Percentiles rank a stretch among this genome's conserved stretches.
phyloP scores from a whole-genome alignment of 2,113 vertebrate genomes.

The Uria aalge region DNA sequence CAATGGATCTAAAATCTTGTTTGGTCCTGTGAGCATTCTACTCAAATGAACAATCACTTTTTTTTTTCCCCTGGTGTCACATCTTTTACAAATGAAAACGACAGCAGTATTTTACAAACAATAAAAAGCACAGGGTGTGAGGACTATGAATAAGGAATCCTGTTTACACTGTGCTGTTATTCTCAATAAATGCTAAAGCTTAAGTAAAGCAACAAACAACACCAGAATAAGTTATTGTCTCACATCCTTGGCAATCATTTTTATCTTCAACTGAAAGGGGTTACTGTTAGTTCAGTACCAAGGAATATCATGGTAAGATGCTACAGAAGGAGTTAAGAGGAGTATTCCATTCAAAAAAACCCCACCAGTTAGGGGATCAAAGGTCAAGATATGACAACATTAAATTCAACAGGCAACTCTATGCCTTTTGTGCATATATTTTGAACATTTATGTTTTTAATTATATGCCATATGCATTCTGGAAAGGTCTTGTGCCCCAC shows the following conservation, averaged over 20 bases:
- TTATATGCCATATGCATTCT: not conserved
- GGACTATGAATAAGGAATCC: not conserved
- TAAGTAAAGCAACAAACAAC: not conserved
- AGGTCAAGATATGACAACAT: not conserved
- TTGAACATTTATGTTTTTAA: not conserved
- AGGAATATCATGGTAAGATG: not conserved
- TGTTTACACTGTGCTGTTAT: not conserved
- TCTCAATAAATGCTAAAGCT: not conserved
- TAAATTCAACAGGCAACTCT: not conserved
- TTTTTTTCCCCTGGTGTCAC: not conserved
- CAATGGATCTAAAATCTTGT: not conserved
- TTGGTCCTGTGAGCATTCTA: constrained; percentile 4
- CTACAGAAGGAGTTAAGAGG: not conserved
- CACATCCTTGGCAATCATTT: not conserved
- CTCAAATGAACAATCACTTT: not conserved
- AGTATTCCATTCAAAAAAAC: not conserved
- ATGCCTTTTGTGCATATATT: not conserved
- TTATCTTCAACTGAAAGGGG: not conserved
- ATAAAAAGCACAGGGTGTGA: not conserved
- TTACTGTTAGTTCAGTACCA: not conserved
- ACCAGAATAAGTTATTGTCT: not conserved
- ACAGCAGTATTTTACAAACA: not conserved
- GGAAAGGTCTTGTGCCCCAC: not conserved
- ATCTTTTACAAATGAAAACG: not conserved
- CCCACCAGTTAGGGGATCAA: not conserved